Base-by-base conservation (phyloP, 2,113 vertebrate species). In the Tylochromis polylepis region DNA sequence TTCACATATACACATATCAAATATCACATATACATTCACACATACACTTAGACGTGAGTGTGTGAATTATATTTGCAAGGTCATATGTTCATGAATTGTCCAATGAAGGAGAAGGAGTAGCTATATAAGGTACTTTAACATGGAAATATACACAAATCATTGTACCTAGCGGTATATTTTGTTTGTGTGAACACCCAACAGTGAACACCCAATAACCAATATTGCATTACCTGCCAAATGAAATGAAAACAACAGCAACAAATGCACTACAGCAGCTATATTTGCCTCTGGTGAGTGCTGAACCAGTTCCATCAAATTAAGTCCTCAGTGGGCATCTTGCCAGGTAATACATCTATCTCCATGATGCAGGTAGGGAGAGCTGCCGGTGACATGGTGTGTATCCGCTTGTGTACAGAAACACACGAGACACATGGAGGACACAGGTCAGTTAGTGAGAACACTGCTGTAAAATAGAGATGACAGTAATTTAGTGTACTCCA, bases 301-400 rank as follows among this genome's bases (percentile, higher is more conserved):
- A 84, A 90, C 36, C 59, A 65, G 14, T 87, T 53, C 70, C 46
- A 85, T 83, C 27, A 84, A 20, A 58, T 75, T 3, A 34, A 51
- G 51, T 59, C 81, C 56, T 75, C 14, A 3, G 29, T 67, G 31
- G 31, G 41, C 43, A 58, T 81, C 85, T 86, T 29, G 46, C 77
- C 59, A 53, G 87, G 46, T 88, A 87, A 91, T 85, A 60, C 82
- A 55, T 88, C 60, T 89, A 87, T 91, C 90, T 89, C 22, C 67
- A 86, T 83, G 81, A 55, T 67, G 80, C 91, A 93, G 92, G 85
- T 83, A 78, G 72, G n/a, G 38, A 51, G 59, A 58, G 57, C 10
- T 51, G 62, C 34, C 1, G 11, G 58, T 36, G 12, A 41, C 81
- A 77, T 81, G 75, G 31, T 77, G 84, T 55, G 81, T 16, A 9